Base-by-base conservation (phyloP, 2,797 vertebrate species). In the Argya squamiceps region DNA sequence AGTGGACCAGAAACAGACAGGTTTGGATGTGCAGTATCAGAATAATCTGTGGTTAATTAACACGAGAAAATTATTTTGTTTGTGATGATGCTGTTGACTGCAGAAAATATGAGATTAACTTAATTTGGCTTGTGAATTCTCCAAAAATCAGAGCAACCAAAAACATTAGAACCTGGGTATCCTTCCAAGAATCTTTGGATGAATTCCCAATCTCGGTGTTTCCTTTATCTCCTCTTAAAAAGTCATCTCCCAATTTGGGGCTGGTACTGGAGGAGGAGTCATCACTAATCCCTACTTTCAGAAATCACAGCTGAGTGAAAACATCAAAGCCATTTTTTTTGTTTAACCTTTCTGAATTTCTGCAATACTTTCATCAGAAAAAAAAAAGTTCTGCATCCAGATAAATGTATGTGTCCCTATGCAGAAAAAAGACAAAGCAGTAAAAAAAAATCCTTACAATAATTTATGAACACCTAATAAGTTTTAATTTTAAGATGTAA, bases 401-500 rank as follows among this genome's bases (percentile, higher is more conserved):
- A 29, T 34, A 32, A 81, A 50, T 22, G 18, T 27, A 19, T 34
- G 11, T 56, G 34, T 47, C 63, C 37, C 12, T 43, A 44, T 14
- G 24, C 32, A 63, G 55, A 73, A 79, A 79, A 83, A 87, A 14
- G 76, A 47, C 78, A 71, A 75, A 89, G 32, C 30, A 63, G 9
- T 16, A 29, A 91, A 78, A 77, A 58, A 23, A 26, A 36, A 46
- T 64, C 34, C 53, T 82, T 74, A 79, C 8, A 60, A 56, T 80
- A 75, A 80, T 88, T 92, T 89, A 71, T 69, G 71, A 95, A 88
- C 32, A 21, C 14, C 16, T 23, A 65, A 11, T 77, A 93, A 93
- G 53, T 94, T 95, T 94, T 82, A 91, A 89, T 94, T 94, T 91
- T 88, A 91, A 91, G 86, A 91, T 43, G 3, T 32, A 88, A 92